Evolutionary conservation across 2,113 vertebrate species (phyloP).

Genomic region (Synchiropus splendidus): DNA sequence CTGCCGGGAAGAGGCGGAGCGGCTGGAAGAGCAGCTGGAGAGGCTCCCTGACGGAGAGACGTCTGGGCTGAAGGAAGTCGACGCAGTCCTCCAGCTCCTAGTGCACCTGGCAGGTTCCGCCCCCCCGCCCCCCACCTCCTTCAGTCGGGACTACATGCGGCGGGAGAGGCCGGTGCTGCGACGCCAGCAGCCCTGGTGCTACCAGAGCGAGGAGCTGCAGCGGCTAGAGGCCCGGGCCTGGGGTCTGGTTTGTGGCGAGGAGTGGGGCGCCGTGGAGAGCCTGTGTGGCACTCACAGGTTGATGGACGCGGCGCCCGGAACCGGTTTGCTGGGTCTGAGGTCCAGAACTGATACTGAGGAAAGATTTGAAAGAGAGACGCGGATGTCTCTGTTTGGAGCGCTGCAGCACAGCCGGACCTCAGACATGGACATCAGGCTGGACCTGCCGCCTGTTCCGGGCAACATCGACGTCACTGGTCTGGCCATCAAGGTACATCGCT

Average conservation of each 20-base stretch:
- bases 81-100: constrained; percentile 77
- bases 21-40: constrained; percentile 78
- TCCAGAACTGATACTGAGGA: constrained; percentile 60
- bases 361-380: constrained; percentile 83
- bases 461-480: constrained; percentile 84
- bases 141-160: constrained; percentile 76
- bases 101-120: constrained; percentile 82
- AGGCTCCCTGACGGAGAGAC: constrained; percentile 54
- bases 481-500: constrained; percentile 75
- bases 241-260: constrained; percentile 72
- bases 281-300: constrained; percentile 68
- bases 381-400: constrained; percentile 84
- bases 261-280: constrained; percentile 65
- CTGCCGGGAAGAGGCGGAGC: constrained; percentile 76
- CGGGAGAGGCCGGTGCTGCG: constrained; percentile 73
- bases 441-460: constrained; percentile 85
- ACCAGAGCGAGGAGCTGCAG: constrained; percentile 78
- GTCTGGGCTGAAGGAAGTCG: constrained; percentile 64
- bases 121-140: constrained; percentile 68
- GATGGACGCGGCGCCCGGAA: constrained; percentile 82
- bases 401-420: constrained; percentile 82
- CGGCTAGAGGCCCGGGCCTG: constrained; percentile 75
- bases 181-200: constrained; percentile 70
- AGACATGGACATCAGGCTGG: constrained; percentile 86
- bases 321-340: constrained; percentile 72